Percentiles rank a stretch among this genome's conserved stretches.
Conservation (phyloP, 2,797 vertebrate genomes). For the Moxostoma hubbsi region DNA sequence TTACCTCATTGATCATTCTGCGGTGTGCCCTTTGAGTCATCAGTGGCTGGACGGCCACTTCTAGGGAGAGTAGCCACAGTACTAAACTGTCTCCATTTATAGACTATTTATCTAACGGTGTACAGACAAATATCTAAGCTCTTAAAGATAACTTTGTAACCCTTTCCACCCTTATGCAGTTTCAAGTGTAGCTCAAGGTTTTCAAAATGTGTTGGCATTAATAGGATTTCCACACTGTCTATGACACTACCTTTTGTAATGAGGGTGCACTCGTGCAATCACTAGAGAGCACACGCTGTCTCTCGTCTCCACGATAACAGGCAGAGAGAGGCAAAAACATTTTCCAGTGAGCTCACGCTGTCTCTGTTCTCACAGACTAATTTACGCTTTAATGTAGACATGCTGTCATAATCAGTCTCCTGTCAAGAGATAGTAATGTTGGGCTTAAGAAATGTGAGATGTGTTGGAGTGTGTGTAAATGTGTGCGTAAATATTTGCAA, state of each 20-base stretch:
- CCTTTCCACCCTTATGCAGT: no score
- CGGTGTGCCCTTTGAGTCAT: no score
- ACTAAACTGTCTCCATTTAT: no score
- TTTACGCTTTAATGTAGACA: slow-evolving; percentile 40
- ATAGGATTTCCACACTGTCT: slow-evolving; percentile 64
- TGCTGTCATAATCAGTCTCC: not conserved
- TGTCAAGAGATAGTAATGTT: not conserved
- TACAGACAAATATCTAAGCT: no score
- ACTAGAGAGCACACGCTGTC: slow-evolving; percentile 60
- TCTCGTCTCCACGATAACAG: slow-evolving; percentile 74
- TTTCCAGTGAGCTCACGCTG: slow-evolving; percentile 52
- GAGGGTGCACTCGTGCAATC: slow-evolving; percentile 73
- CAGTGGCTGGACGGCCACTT: no score
- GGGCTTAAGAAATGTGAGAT: not conserved
- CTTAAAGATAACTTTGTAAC: no score
- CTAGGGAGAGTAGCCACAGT: no score
- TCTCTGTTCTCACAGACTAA: slow-evolving; percentile 70
- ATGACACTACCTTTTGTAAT: slow-evolving; percentile 68
- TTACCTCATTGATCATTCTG: no score
- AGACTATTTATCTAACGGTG: no score
- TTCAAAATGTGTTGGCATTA: no score
- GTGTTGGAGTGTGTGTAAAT: not conserved
- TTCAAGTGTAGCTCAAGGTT: no score
- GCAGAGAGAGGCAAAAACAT: slow-evolving; percentile 65
- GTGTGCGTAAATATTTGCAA: not conserved